Conservation (phyloP, 2,113 vertebrate species). For the Sula dactylatra region DNA sequence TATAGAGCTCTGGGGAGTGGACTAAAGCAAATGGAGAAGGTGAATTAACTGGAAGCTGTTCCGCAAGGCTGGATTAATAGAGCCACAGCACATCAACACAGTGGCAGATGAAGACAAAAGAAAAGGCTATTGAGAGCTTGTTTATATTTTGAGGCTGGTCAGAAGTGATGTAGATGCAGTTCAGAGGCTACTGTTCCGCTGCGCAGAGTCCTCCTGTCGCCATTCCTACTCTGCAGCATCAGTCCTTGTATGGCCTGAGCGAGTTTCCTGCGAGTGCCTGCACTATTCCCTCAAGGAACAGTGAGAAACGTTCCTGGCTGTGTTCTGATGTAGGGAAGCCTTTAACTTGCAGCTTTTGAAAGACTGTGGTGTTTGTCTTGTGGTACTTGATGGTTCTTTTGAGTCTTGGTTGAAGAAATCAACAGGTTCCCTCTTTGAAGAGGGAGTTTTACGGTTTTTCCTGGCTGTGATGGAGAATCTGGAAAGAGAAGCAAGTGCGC, state of each 20-base stretch:
- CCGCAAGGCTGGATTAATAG: not conserved
- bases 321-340: not conserved
- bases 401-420: not conserved
- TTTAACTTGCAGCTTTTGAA: not conserved
- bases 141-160: not conserved
- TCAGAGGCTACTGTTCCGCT: not conserved
- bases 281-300: rapidly evolving
- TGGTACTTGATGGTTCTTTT: not conserved
- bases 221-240: not conserved
- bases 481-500: rapidly evolving
- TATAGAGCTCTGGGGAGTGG: not conserved
- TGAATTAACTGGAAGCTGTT: not conserved
- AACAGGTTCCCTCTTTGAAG: not conserved
- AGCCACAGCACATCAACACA: not conserved
- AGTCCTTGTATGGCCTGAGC: rapidly evolving
- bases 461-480: not conserved
- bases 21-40: not conserved
- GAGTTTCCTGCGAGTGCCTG: rapidly evolving
- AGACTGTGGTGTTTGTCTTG: not conserved
- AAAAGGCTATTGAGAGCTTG: not conserved
- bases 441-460: not conserved
- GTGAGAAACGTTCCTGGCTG: rapidly evolving
- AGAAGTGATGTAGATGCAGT: not conserved
- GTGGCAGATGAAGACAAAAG: not conserved
- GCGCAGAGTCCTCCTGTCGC: not conserved